Percentiles rank a stretch among this genome's conserved stretches.
phyloP scores from a whole-genome alignment of 2,888 invertebrate genomes.

The Sabatieria punctata region DNA sequence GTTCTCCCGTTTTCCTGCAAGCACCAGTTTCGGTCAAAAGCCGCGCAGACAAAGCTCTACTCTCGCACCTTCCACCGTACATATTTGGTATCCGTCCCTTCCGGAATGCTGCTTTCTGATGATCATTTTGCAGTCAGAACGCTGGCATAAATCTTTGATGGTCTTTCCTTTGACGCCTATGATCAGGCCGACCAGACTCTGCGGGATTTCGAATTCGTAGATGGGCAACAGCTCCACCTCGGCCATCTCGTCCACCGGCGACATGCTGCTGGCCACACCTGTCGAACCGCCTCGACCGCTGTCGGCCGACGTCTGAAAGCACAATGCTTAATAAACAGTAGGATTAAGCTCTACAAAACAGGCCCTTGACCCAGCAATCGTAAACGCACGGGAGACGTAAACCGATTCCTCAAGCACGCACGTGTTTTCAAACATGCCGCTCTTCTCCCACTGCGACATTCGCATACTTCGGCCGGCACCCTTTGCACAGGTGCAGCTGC shows the following conservation, averaged over 20 bases:
- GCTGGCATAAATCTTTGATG: conserved; percentile 15
- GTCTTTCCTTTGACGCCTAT: conserved; percentile 30
- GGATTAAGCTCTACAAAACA: background rate
- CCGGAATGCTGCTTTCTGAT: conserved; percentile 3
- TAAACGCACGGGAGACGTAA: background rate
- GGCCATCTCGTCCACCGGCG: conserved; percentile 4
- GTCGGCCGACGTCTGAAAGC: conserved; percentile 6
- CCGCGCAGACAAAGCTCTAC: background rate
- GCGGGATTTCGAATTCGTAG: conserved; percentile 32
- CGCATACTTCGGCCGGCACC: too few relatives aligned
- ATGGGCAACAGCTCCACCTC: conserved; percentile 14
- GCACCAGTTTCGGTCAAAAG: background rate
- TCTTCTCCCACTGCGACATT: too few relatives aligned
- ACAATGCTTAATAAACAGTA: background rate
- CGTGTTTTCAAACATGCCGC: too few relatives aligned
- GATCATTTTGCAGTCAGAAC: conserved; percentile 6
- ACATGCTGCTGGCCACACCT: background rate
- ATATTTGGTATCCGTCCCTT: conserved; percentile 20
- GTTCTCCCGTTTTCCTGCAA: conserved; percentile 4
- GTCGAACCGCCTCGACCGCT: conserved; percentile 10
- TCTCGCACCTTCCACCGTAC: conserved; percentile 20
- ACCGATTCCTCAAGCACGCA: too few relatives aligned
- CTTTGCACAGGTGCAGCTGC: too few relatives aligned
- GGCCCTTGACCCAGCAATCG: background rate
- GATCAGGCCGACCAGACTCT: conserved; percentile 28